Conservation (phyloP, 92 coral and sea anemone genomes). For the Muricea muricata region DNA sequence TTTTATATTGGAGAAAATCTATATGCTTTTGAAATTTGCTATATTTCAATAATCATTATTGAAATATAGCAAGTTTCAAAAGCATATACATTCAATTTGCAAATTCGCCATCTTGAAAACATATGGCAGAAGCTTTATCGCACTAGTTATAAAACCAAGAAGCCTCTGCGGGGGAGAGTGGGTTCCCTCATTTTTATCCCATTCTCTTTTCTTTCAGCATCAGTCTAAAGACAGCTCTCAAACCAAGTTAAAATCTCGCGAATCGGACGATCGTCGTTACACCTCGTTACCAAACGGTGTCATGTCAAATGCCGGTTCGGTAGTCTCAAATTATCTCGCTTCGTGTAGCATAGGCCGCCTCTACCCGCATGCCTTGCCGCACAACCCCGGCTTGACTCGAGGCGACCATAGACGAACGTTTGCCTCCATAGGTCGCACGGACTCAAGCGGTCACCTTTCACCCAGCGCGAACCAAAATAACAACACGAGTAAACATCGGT, state of each 20-base stretch:
- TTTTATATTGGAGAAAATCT: too few species aligned
- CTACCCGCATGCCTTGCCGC: slow-evolving; percentile 74
- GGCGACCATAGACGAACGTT: slow-evolving; percentile 82
- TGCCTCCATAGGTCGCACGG: slow-evolving; percentile 70
- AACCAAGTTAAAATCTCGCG: background rate
- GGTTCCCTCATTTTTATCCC: too few species aligned
- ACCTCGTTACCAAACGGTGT: background rate
- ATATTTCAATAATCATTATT: too few species aligned
- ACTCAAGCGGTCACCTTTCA: slow-evolving; percentile 64
- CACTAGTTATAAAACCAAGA: too few species aligned
- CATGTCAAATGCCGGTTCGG: slow-evolving; percentile 49
- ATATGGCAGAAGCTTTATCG: too few species aligned
- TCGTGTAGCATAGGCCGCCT: slow-evolving; percentile 58
- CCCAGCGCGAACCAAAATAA: slow-evolving; percentile 54
- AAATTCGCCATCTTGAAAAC: too few species aligned
- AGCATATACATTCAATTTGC: too few species aligned
- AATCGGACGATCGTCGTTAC: slow-evolving; percentile 26
- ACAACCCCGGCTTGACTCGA: slow-evolving; percentile 71
- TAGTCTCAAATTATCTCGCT: slow-evolving; percentile 32
- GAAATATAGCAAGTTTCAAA: too few species aligned
- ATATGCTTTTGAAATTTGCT: too few species aligned
- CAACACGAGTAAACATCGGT: slow-evolving; percentile 73
- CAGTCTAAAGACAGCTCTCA: slow-evolving; percentile 4
- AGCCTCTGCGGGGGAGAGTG: too few species aligned
- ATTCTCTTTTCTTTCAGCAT: slow-evolving; percentile 1